These are phyloP conservation scores for Cecropterus lyciades DNA, from an alignment of 1,140 invertebrate species.

Conservation along the genomic window DNA sequence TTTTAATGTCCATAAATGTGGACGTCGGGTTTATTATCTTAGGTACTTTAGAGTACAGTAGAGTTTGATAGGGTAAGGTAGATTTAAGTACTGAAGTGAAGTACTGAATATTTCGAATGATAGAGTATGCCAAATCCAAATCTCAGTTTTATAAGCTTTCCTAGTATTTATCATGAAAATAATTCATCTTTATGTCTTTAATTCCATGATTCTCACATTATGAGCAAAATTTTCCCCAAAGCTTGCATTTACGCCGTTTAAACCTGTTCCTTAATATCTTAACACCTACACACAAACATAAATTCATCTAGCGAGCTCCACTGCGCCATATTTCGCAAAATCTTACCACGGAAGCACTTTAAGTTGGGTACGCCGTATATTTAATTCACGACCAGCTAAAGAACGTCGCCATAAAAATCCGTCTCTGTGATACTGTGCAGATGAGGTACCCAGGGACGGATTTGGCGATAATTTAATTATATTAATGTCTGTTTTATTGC, in stretches of 20 bases:
- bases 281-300: conserved; percentile 17
- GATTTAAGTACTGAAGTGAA: too few species aligned
- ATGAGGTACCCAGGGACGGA: conserved; percentile 74
- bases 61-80: too few species aligned
- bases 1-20: not conserved
- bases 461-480: conserved; percentile 76
- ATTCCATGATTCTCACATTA: too few species aligned
- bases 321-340: conserved; percentile 71
- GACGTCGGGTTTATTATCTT: too few species aligned
- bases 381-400: conserved; percentile 77
- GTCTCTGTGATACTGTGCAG: conserved; percentile 75
- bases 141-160: too few species aligned
- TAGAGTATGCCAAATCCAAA: too few species aligned
- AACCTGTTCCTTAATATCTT: not conserved
- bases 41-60: too few species aligned
- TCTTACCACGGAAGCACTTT: conserved; percentile 77
- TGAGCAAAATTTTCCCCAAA: too few species aligned
- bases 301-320: conserved; percentile 5
- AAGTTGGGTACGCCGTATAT: conserved; percentile 71
- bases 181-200: too few species aligned
- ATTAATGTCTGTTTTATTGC: conserved; percentile 80
- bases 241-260: too few species aligned
- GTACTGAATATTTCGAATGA: too few species aligned
- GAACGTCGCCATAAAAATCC: conserved; percentile 81
- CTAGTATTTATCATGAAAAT: too few species aligned